Conservation (phyloP, 2,888 invertebrate genomes). For the Mythimna ferrago region DNA sequence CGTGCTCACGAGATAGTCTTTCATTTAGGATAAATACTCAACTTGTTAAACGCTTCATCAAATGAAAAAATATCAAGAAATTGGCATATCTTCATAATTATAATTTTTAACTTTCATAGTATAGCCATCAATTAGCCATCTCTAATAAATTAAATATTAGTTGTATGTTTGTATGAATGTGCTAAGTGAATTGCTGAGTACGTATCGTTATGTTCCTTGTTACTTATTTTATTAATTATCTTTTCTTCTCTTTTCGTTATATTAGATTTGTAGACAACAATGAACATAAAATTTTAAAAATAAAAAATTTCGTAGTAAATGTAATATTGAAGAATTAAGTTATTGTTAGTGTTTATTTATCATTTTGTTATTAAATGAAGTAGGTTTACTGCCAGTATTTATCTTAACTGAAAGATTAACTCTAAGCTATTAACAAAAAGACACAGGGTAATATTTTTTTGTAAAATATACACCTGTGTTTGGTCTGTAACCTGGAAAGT, state of each 20-base stretch:
- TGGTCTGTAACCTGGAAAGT: constrained; percentile 69
- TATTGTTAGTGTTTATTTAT: neutral
- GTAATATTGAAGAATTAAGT: neutral
- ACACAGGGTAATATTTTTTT: constrained; percentile 84
- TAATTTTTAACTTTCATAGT: neutral
- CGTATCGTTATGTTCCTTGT: neutral
- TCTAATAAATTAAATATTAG: constrained; percentile 2
- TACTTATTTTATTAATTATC: neutral
- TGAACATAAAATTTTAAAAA: neutral
- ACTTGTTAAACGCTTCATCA: neutral
- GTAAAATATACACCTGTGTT: constrained; percentile 83
- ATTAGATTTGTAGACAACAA: neutral
- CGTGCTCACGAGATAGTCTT: constrained; percentile 54
- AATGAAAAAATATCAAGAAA: neutral
- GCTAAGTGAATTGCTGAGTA: constrained; percentile 11
- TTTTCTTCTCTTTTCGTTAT: neutral
- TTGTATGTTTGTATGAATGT: constrained; percentile 10
- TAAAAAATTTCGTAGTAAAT: neutral
- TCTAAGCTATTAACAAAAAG: constrained; percentile 65
- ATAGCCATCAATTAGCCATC: constrained; percentile 3
- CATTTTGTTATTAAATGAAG: neutral
- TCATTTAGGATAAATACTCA: constrained; percentile 52
- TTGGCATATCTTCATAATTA: neutral
- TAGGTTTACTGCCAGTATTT: constrained; percentile 32
- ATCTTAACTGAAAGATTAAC: constrained; percentile 64